Conservation (phyloP, 2,888 invertebrate species). For the Pimpla rufipes region DNA sequence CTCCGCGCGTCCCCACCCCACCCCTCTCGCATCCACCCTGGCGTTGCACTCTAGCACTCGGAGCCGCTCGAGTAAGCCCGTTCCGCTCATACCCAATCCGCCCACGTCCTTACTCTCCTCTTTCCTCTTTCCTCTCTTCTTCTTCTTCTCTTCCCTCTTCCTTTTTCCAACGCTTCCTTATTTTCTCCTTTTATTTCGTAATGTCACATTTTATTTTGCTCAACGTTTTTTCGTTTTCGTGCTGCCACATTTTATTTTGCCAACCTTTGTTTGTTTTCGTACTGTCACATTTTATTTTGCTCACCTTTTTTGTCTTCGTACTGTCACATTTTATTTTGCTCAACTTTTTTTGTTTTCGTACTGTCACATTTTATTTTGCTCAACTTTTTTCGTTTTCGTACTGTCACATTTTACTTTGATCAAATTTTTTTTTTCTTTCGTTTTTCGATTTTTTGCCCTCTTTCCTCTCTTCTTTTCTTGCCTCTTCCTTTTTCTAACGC, state of each 20-base stretch:
- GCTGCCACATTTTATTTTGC: no score
- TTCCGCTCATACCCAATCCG: slow-evolving; percentile 68
- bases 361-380: no score
- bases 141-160: slow-evolving; percentile 64
- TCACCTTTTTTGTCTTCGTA: no score
- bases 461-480: slow-evolving; percentile 70
- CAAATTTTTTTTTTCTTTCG: no score
- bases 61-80: slow-evolving; percentile 68
- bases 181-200: slow-evolving; percentile 47
- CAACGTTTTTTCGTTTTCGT: slow-evolving; percentile 9
- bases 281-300: no score
- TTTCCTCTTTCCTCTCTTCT: slow-evolving; percentile 72
- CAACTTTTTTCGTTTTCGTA: no score
- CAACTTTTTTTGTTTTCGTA: no score
- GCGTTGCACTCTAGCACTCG: slow-evolving; percentile 53
- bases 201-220: slow-evolving; percentile 42
- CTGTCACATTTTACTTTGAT: no score
- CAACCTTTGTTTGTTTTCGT: no score
- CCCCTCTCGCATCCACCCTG: slow-evolving; percentile 27
- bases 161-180: slow-evolving; percentile 48
- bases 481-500: no score
- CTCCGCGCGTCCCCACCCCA: slow-evolving; percentile 46
- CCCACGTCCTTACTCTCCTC: slow-evolving; percentile 69
- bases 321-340: no score
- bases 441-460: no score